Conservation (phyloP, 2,888 invertebrate species). For the Tenthredo mesomela region DNA sequence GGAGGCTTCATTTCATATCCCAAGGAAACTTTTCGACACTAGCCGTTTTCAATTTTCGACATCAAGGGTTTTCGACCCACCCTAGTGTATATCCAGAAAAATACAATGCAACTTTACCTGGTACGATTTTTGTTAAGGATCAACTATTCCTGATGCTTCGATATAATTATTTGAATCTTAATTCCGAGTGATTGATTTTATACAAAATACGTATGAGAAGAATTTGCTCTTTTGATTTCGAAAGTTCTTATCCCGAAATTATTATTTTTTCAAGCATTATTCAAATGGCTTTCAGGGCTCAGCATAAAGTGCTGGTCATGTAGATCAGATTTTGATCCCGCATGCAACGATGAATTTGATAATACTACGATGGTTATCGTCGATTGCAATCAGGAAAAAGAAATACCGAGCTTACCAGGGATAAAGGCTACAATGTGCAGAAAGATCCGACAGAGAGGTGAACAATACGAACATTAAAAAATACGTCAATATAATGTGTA, state of each 20-base stretch:
- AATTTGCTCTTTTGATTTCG: not conserved
- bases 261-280: not conserved
- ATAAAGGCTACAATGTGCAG: slow-evolving; percentile 91
- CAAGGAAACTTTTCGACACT: too few species aligned
- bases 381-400: slow-evolving; percentile 85
- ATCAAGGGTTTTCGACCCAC: too few species aligned
- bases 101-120: too few species aligned
- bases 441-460: slow-evolving; percentile 95
- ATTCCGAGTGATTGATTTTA: slow-evolving; percentile 70
- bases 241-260: not conserved
- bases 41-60: too few species aligned
- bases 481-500: not conserved
- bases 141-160: not conserved
- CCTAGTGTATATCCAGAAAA: too few species aligned
- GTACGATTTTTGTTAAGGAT: too few species aligned
- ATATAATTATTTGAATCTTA: not conserved
- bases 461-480: not conserved
- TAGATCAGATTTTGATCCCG: slow-evolving; percentile 92
- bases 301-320: slow-evolving; percentile 95
- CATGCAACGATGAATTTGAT: slow-evolving; percentile 95
- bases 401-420: slow-evolving; percentile 84
- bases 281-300: slow-evolving; percentile 78
- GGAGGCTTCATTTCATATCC: too few species aligned
- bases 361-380: slow-evolving; percentile 92
- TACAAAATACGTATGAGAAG: not conserved